Percentiles rank a stretch among this genome's conserved stretches.
Evolutionary conservation across 2,888 invertebrate species (phyloP).

Genomic region (Syrista parreyssii): DNA sequence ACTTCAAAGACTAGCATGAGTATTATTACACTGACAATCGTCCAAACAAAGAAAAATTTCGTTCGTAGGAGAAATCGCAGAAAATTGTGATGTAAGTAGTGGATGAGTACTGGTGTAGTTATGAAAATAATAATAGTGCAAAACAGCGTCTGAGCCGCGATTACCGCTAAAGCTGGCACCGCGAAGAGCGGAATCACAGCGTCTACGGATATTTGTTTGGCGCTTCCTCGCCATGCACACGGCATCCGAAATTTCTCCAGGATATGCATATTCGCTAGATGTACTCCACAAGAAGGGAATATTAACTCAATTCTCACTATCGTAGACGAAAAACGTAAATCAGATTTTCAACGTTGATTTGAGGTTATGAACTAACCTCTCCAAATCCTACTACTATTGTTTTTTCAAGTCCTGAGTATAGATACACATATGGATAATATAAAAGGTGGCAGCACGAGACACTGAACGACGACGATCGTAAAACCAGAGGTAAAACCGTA

Average conservation of each 20-base stretch:
- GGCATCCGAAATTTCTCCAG: slow-evolving; percentile 49
- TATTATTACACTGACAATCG: slow-evolving; percentile 74
- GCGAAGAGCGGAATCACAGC: slow-evolving; percentile 60
- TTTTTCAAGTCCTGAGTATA: neutral
- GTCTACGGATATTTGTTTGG: slow-evolving; percentile 62
- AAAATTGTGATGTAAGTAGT: slow-evolving; percentile 60
- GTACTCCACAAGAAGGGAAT: neutral
- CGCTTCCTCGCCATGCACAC: slow-evolving; percentile 54
- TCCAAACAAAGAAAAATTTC: slow-evolving; percentile 83
- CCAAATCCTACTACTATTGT: neutral
- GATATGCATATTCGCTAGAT: slow-evolving; percentile 41
- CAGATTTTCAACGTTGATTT: neutral
- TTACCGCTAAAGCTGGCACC: slow-evolving; percentile 53
- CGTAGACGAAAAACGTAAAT: neutral
- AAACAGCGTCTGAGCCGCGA: slow-evolving; percentile 58
- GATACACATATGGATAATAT: neutral
- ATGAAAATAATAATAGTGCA: slow-evolving; percentile 57
- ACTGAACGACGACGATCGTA: neutral
- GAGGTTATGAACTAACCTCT: neutral
- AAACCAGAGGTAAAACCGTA: neutral
- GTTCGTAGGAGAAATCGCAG: slow-evolving; percentile 68
- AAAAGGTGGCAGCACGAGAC: neutral
- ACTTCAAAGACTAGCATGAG: slow-evolving; percentile 79
- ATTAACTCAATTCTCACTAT: neutral
- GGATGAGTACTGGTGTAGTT: slow-evolving; percentile 56